Percentiles rank a stretch among this genome's conserved stretches.
phyloP scores from a whole-genome alignment of 1,140 invertebrate species.

The Kradibia gibbosae region DNA sequence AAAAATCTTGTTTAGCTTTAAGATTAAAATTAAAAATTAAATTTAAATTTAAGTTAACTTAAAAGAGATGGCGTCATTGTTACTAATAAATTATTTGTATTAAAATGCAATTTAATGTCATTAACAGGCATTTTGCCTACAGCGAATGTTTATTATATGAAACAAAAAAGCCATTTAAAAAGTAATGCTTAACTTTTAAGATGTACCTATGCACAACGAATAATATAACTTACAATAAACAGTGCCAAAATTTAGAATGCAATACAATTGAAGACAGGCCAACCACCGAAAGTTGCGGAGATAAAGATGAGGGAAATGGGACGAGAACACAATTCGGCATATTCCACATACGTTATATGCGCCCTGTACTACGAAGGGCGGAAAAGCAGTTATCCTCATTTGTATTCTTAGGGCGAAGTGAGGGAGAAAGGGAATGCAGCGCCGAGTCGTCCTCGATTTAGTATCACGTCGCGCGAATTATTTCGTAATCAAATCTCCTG shows the following conservation, averaged over 20 bases:
- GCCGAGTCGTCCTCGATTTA: slow-evolving; percentile 64
- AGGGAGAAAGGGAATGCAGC: slow-evolving; percentile 1
- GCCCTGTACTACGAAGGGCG: slow-evolving; percentile 38
- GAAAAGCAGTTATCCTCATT: slow-evolving; percentile 70
- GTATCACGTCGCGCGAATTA: slow-evolving; percentile 72
- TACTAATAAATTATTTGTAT: too few relatives aligned
- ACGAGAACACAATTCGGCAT: neutral
- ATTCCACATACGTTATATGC: slow-evolving; percentile 42
- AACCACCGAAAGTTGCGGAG: neutral
- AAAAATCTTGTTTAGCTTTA: too few relatives aligned
- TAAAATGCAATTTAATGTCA: too few relatives aligned
- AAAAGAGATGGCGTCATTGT: too few relatives aligned
- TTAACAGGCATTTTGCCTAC: too few relatives aligned
- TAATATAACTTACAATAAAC: neutral
- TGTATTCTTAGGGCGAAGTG: slow-evolving; percentile 68
- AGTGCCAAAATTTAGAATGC: neutral
- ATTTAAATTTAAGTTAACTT: too few relatives aligned
- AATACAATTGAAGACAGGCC: slow-evolving; percentile 21
- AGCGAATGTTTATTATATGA: too few relatives aligned
- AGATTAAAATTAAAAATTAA: too few relatives aligned
- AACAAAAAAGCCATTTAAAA: too few relatives aligned
- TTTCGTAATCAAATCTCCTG: slow-evolving; percentile 72
- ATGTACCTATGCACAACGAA: neutral
- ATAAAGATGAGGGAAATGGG: slow-evolving; percentile 6
- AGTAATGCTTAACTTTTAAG: neutral